A percentile compares a stretch with the other conserved stretches of the same genome.
These are phyloP conservation scores for Lipophrys pholis DNA, from an alignment of 2,113 vertebrate genomes.

Conservation along the genomic window DNA sequence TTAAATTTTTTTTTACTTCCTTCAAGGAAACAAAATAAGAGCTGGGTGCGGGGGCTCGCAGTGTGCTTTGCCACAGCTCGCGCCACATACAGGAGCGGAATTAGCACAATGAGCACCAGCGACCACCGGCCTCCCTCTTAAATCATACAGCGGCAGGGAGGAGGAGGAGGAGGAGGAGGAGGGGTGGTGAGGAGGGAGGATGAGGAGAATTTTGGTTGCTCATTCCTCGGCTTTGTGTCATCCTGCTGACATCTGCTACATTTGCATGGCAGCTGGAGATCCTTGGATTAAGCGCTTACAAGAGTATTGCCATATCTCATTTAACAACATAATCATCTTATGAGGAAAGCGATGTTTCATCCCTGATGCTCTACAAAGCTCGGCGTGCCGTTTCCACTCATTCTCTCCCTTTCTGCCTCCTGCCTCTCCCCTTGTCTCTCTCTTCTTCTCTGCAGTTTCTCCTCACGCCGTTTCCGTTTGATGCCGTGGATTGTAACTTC, in stretches of 20 bases:
- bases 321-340: slow-evolving; percentile 83
- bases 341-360: slow-evolving; percentile 74
- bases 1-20: background rate
- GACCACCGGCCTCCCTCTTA: slow-evolving; percentile 37
- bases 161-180: slow-evolving; percentile 2
- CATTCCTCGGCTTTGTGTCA: slow-evolving; percentile 76
- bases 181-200: background rate
- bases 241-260: slow-evolving; percentile 80
- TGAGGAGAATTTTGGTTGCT: slow-evolving; percentile 63
- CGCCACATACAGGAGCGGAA: slow-evolving; percentile 24
- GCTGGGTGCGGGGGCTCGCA: background rate
- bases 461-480: slow-evolving; percentile 27
- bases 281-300: slow-evolving; percentile 82
- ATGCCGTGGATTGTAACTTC: slow-evolving; percentile 40
- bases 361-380: slow-evolving; percentile 70
- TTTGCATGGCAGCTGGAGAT: slow-evolving; percentile 81
- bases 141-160: slow-evolving; percentile 35
- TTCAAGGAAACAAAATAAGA: slow-evolving; percentile 12
- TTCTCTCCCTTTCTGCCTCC: slow-evolving; percentile 32
- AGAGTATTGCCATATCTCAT: slow-evolving; percentile 81
- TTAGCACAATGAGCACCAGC: slow-evolving; percentile 31
- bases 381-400: slow-evolving; percentile 57
- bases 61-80: slow-evolving; percentile 5
- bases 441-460: slow-evolving; percentile 23
- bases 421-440: slow-evolving; percentile 25